These are phyloP conservation scores for Trichonephila inaurata DNA, from an alignment of 1,140 invertebrate species.

Conservation along the genomic window DNA sequence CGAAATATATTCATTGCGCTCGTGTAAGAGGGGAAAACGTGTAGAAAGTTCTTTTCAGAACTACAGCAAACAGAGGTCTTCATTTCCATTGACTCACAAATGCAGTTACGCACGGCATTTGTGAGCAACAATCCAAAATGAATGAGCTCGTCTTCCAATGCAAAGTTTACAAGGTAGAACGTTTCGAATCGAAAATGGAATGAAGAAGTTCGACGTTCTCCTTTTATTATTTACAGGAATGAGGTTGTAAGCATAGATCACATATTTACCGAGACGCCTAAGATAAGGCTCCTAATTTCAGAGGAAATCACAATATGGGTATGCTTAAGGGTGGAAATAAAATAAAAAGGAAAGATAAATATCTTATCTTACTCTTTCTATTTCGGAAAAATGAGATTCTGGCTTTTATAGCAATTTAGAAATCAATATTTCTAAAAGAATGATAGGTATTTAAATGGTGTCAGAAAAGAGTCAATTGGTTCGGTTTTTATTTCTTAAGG, in stretches of 20 bases:
- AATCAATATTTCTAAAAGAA: too few species aligned
- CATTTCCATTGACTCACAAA: conserved; percentile 29
- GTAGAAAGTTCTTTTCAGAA: background rate
- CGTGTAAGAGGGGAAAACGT: background rate
- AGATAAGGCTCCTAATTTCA: conserved; percentile 11
- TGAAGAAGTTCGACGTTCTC: background rate
- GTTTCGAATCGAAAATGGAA: background rate
- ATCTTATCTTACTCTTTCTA: background rate
- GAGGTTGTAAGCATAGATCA: background rate
- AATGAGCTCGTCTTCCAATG: conserved; percentile 7
- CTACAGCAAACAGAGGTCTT: conserved; percentile 13
- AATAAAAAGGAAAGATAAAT: background rate
- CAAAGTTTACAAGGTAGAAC: background rate
- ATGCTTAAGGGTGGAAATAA: background rate
- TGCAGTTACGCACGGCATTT: background rate
- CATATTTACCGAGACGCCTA: background rate
- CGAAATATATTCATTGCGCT: conserved; percentile 3
- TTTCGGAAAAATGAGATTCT: too few species aligned
- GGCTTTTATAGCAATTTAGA: too few species aligned
- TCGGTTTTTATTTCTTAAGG: too few species aligned
- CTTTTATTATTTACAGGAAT: background rate
- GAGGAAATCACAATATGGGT: background rate
- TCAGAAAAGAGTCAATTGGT: too few species aligned
- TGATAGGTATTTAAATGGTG: too few species aligned
- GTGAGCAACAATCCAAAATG: background rate